Evolutionary conservation across 2,113 vertebrate genomes (phyloP).

Genomic region (Eudorcas thomsonii): DNA sequence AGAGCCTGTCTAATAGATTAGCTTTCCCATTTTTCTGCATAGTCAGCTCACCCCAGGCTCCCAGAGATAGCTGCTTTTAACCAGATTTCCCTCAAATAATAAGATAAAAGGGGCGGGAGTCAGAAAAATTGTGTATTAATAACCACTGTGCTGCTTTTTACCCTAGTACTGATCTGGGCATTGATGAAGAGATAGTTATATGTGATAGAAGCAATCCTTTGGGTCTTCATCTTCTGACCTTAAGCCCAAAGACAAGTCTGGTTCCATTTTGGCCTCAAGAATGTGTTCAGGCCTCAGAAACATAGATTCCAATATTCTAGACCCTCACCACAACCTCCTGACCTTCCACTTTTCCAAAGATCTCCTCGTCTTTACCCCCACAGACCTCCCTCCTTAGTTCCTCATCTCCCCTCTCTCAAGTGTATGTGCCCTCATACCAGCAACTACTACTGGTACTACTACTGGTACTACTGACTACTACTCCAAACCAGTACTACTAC

Average conservation of each 20-base stretch:
- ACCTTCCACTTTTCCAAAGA: not conserved
- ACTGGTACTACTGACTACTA: too few relatives aligned
- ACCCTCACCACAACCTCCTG: not conserved
- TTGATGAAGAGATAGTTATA: not conserved
- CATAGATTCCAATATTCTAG: not conserved
- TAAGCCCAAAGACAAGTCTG: not conserved
- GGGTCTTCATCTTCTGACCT: not conserved
- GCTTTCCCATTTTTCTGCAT: not conserved
- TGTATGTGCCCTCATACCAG: not conserved
- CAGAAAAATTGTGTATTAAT: not conserved
- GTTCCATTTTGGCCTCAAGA: not conserved
- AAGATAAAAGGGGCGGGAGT: not conserved
- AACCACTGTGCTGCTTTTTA: not conserved
- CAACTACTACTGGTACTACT: too few relatives aligned
- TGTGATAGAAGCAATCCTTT: not conserved
- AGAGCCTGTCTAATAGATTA: conserved; percentile 16
- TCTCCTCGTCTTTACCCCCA: not conserved
- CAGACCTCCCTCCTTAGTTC: not conserved
- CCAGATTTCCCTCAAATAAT: conserved; percentile 8
- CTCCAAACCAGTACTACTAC: too few relatives aligned
- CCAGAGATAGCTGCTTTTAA: conserved; percentile 25
- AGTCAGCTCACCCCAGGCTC: conserved; percentile 32
- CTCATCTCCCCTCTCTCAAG: not conserved
- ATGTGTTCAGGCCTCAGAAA: not conserved
- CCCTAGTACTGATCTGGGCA: not conserved